phyloP scores from a whole-genome alignment of 2,888 invertebrate species.

The Drosophila incognita region DNA sequence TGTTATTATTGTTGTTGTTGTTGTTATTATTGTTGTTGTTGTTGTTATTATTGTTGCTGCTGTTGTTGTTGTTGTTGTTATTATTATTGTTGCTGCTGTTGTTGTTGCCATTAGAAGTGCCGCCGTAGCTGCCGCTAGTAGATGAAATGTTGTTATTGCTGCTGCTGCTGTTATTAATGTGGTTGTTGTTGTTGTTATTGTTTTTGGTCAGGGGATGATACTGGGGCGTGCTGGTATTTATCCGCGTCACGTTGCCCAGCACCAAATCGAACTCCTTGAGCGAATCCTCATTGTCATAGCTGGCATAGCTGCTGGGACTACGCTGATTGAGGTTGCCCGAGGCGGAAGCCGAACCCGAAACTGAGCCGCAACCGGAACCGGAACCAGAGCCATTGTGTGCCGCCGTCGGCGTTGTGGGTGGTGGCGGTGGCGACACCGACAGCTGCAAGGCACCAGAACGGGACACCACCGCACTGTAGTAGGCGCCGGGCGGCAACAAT shows the following conservation, averaged over 20 bases:
- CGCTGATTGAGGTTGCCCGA: conserved; percentile 66
- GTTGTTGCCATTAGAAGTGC: conserved; percentile 17
- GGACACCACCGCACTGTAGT: conserved; percentile 49
- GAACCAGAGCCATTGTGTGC: conserved; percentile 52
- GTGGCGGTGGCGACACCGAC: conserved; percentile 64
- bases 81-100: conserved; percentile 59
- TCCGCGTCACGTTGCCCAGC: conserved; percentile 43
- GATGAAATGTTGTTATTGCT: conserved; percentile 40
- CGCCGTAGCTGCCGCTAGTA: conserved; percentile 39
- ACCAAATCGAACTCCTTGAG: conserved; percentile 84
- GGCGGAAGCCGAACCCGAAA: conserved; percentile 52
- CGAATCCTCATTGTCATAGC: conserved; percentile 85
- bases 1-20: conserved; percentile 56
- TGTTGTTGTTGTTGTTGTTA: conserved; percentile 85
- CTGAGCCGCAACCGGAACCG: conserved; percentile 31
- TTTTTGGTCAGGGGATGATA: conserved; percentile 54
- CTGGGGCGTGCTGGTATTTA: conserved; percentile 77
- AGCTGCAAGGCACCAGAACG: conserved; percentile 56
- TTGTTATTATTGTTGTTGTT: conserved; percentile 60
- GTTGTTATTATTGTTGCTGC: conserved; percentile 83
- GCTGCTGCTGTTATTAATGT: conserved; percentile 30
- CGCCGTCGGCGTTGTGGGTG: conserved; percentile 54
- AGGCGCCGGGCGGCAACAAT: conserved; percentile 53
- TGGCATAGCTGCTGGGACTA: conserved; percentile 83
- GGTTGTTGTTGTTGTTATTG: conserved; percentile 26